Base-by-base conservation (phyloP, 1,140 invertebrate species). In the Drosophila bifasciata region DNA sequence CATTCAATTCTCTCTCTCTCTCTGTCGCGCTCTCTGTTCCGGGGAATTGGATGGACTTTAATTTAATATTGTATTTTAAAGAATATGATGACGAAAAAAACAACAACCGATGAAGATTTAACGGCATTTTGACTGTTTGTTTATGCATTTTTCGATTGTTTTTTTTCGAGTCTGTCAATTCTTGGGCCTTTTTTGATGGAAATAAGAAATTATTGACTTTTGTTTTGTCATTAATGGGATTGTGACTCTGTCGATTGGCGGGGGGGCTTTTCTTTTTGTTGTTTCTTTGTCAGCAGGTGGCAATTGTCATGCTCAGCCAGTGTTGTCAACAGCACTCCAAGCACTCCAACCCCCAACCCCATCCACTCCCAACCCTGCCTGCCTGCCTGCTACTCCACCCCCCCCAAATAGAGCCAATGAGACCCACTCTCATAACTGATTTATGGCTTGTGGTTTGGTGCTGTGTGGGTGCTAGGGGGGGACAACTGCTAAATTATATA, bases 181-280 rank as follows among this genome's bases (percentile, higher is more conserved):
- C 32, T 32, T 46, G 23, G 41, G 4, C 28, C 0, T 21, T 21
- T 21, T 32, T 59, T 56, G 79, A 75, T 79, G 67, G 55, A 84
- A 84, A 79, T 79, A 79, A 73, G 66, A 85, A 85, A 85, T 85
- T 85, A 85, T 85, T 70, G 76, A 84, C 32, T 36, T 36, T 36
- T 36, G 32, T 76, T 84, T 84, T 84, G 80, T 84, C 80, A 85
- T 79, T 84, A 79, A 84, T 84, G 76, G 71, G 80, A 76, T 84
- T 84, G n/a, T 79, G 76, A 36, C 71, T 84, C 55, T n/a, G n/a
- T 56, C 69, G 52, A n/a, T 23, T 15, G 41, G 55, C 80, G 32
- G 32, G 11, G 23, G 6, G 5, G 23, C 0, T 5, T 25, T 25
- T 7, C 7, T 25, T 25, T 25, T 6, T 5, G 5, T 25, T 36